Evolutionary conservation across 23 tunicate genomes (phyloP).

Genomic region (Ciona savignyi): DNA sequence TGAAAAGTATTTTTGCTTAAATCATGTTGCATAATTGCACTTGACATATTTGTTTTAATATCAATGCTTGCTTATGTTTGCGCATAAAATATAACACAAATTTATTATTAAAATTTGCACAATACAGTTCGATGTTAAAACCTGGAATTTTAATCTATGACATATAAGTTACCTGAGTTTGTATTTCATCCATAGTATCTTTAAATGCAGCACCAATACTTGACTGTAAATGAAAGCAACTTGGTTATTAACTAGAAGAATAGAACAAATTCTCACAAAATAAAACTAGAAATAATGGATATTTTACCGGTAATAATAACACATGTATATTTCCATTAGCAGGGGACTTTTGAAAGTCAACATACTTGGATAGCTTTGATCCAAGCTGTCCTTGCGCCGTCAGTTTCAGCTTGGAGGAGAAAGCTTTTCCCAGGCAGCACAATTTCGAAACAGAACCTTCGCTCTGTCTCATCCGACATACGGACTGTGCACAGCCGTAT

Average conservation of each 20-base stretch:
- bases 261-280: neutral
- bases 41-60: too few relatives aligned
- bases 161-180: neutral
- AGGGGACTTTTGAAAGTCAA: too few relatives aligned
- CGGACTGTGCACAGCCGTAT: conserved; percentile 68
- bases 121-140: too few relatives aligned
- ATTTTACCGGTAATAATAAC: too few relatives aligned
- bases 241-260: neutral
- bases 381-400: conserved; percentile 70
- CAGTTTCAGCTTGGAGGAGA: conserved; percentile 77
- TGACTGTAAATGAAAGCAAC: conserved; percentile 36
- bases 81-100: too few relatives aligned
- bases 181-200: conserved; percentile 30
- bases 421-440: conserved; percentile 76
- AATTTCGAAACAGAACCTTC: conserved; percentile 82
- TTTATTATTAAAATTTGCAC: too few relatives aligned
- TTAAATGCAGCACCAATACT: conserved; percentile 82
- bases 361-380: conserved; percentile 80
- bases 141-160: too few relatives aligned
- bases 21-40: too few relatives aligned
- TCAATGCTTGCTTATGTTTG: too few relatives aligned
- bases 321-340: too few relatives aligned
- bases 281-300: too few relatives aligned
- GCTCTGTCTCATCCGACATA: conserved; percentile 50
- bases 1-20: too few relatives aligned